Evolutionary conservation across 2,797 vertebrate genomes (phyloP).

Genomic region (Myoxocephalus aenaeus): DNA sequence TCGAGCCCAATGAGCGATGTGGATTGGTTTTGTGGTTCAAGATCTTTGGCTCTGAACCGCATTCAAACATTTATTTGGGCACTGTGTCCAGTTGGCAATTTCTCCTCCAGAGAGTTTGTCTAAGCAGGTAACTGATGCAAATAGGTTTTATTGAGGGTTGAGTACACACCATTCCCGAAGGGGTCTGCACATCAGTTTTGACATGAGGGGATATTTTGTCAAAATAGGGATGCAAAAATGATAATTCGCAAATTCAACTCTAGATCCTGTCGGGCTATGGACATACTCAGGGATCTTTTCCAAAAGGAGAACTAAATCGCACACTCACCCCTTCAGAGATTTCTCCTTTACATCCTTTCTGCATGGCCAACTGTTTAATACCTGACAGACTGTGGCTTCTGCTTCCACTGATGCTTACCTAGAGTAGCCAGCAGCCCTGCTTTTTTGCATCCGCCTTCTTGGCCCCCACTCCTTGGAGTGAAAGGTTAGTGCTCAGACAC

Average conservation of each 20-base stretch:
- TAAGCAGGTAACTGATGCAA: conserved; percentile 78
- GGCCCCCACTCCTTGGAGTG: conserved; percentile 3
- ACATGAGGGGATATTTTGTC: conserved; percentile 56
- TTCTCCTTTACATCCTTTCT: conserved; percentile 16
- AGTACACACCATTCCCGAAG: conserved; percentile 59
- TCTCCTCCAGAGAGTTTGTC: conserved; percentile 71
- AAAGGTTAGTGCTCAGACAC: conserved; percentile 38
- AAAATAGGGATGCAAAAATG: conserved; percentile 57
- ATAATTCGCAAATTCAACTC: conserved; percentile 42
- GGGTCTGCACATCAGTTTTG: conserved; percentile 50
- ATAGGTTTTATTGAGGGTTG: conserved; percentile 65
- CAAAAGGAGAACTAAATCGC: neutral
- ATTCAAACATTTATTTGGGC: conserved; percentile 84
- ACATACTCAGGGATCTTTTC: neutral
- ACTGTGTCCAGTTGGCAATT: conserved; percentile 64
- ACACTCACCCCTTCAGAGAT: neutral
- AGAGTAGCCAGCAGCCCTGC: conserved; percentile 18
- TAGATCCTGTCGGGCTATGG: conserved; percentile 23
- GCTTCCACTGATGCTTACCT: conserved; percentile 12
- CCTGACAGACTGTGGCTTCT: conserved; percentile 19
- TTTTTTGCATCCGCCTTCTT: conserved; percentile 14
- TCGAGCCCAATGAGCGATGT: conserved; percentile 46
- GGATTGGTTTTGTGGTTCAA: conserved; percentile 70
- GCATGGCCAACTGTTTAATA: conserved; percentile 15
- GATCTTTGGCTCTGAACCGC: conserved; percentile 75